phyloP scores from a whole-genome alignment of 1,140 invertebrate genomes.

The Wiebesia pumilae region DNA sequence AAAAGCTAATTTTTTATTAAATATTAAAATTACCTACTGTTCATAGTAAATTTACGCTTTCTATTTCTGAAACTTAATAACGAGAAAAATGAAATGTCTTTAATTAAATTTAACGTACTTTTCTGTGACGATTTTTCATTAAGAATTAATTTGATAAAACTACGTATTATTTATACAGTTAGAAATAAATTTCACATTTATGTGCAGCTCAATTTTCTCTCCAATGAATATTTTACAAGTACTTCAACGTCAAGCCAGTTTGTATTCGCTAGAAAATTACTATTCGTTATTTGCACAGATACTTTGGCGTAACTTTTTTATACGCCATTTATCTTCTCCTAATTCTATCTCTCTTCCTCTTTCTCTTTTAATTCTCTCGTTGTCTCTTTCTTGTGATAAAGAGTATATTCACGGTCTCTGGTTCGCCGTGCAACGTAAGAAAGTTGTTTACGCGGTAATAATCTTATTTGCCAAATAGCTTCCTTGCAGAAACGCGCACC shows the following conservation, averaged over 20 bases:
- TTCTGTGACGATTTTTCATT: too few relatives aligned
- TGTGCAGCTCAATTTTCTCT: not conserved
- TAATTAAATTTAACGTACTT: too few relatives aligned
- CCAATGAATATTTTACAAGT: not conserved
- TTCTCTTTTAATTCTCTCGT: not conserved
- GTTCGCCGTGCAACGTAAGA: conserved; percentile 53
- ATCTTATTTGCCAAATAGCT: conserved; percentile 71
- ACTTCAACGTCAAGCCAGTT: not conserved
- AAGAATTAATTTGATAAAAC: too few relatives aligned
- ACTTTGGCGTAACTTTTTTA: conserved; percentile 2
- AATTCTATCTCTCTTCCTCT: not conserved
- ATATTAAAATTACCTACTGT: too few relatives aligned
- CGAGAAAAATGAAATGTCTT: too few relatives aligned
- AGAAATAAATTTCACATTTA: not conserved
- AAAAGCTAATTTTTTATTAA: too few relatives aligned
- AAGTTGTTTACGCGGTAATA: conserved; percentile 72
- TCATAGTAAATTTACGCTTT: too few relatives aligned
- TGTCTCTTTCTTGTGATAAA: conserved; percentile 47
- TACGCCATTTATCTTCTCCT: not conserved
- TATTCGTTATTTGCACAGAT: not conserved
- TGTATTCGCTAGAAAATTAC: not conserved
- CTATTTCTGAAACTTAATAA: too few relatives aligned
- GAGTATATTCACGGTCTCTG: conserved; percentile 36
- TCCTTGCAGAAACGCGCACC: conserved; percentile 53
- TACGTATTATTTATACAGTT: not conserved